These are phyloP conservation scores for Brachymystax lenok DNA, from an alignment of 2,797 vertebrate species.

Conservation along the genomic window DNA sequence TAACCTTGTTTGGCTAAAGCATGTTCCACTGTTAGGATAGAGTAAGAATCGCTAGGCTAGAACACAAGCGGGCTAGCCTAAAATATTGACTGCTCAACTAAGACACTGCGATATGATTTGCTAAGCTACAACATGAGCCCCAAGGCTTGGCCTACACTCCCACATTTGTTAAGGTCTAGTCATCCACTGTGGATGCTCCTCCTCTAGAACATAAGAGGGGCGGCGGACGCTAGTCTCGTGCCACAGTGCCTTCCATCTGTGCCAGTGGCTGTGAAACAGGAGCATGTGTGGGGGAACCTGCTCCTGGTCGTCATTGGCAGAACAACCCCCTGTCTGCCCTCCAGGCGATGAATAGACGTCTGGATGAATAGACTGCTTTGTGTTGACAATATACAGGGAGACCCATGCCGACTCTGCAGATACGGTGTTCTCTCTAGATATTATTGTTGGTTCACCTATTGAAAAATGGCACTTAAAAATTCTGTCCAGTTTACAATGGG, in stretches of 20 bases:
- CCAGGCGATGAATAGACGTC: not conserved
- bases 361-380: not conserved
- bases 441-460: not conserved
- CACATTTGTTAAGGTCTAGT: slow-evolving; percentile 18
- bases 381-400: not conserved
- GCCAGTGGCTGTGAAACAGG: slow-evolving; percentile 15
- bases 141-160: slow-evolving; percentile 1
- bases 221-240: slow-evolving; percentile 16
- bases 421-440: no score
- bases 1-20: not conserved
- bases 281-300: slow-evolving; percentile 15
- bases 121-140: not conserved
- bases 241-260: slow-evolving; percentile 24
- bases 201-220: slow-evolving; percentile 1
- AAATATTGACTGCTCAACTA: not conserved
- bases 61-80: not conserved
- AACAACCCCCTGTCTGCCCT: slow-evolving; percentile 1
- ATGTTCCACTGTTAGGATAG: not conserved
- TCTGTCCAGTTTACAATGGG: not conserved
- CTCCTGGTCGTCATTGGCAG: slow-evolving; percentile 14
- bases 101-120: not conserved
- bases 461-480: not conserved
- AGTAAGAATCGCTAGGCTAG: not conserved
- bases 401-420: not conserved
- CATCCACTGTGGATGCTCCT: not conserved